Evolutionary conservation across 92 coral and sea anemone species (phyloP).

Genomic region (Actinernus sp.): DNA sequence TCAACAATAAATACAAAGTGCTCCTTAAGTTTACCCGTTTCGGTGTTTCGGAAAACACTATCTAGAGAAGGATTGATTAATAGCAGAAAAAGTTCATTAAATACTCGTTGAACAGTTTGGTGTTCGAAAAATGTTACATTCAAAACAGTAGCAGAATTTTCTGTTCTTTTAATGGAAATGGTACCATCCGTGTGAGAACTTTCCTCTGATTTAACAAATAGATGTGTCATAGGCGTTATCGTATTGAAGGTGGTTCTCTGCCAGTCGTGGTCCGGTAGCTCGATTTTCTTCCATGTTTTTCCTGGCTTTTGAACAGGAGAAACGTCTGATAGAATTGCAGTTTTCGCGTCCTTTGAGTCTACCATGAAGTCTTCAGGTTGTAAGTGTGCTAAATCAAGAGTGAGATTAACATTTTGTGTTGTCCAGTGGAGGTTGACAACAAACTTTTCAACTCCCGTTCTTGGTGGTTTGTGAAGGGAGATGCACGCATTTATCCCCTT

Average conservation of each 20-base stretch:
- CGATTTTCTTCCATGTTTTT: conserved; percentile 54
- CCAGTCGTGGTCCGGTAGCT: conserved; percentile 68
- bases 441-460: conserved; percentile 56
- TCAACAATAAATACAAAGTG: conserved; percentile 38
- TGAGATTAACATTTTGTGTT: conserved; percentile 69
- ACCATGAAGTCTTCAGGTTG: conserved; percentile 34
- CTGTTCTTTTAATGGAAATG: conserved; percentile 40
- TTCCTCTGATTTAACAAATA: conserved; percentile 44
- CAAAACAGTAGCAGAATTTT: conserved; percentile 56
- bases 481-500: conserved; percentile 52
- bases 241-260: conserved; percentile 36
- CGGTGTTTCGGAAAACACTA: conserved; percentile 11
- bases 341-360: conserved; percentile 77
- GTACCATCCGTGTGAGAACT: conserved; percentile 6
- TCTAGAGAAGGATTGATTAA: conserved; percentile 21
- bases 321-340: conserved; percentile 49
- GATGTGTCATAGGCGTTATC: conserved; percentile 76
- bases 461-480: conserved; percentile 72
- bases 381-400: conserved; percentile 22
- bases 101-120: conserved; percentile 43
- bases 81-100: conserved; percentile 8
- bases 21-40: conserved; percentile 32
- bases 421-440: conserved; percentile 76
- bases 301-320: conserved; percentile 65
- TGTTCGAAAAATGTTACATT: conserved; percentile 50